Evolutionary conservation across 2,797 vertebrate species (phyloP).

Genomic region (Lophius americanus): DNA sequence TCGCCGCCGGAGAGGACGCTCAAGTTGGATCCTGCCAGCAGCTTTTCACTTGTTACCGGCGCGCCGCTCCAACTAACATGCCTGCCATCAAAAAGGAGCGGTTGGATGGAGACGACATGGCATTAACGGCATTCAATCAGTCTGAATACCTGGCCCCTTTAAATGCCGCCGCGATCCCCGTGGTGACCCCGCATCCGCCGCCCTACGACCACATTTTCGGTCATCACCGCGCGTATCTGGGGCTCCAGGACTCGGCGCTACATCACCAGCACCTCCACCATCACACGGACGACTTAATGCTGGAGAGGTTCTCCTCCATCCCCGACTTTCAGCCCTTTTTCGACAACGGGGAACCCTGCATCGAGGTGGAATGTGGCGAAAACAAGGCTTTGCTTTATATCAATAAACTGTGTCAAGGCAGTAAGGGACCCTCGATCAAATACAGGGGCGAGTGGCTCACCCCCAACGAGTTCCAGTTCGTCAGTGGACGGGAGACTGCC

Average conservation of each 20-base stretch:
- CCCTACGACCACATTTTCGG: conserved; percentile 90
- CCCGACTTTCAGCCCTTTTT: conserved; percentile 97
- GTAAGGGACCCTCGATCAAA: conserved; percentile 97
- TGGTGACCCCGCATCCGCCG: conserved; percentile 91
- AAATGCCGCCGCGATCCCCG: conserved; percentile 88
- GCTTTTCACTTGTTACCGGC: conserved; percentile 81
- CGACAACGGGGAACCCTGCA: conserved; percentile 95
- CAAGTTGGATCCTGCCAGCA: conserved; percentile 79
- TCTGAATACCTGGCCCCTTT: conserved; percentile 93
- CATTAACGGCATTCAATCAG: conserved; percentile 91
- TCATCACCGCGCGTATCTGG: conserved; percentile 90
- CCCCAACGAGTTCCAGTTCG: conserved; percentile 99
- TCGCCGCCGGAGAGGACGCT: conserved; percentile 75
- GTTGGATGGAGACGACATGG: conserved; percentile 93
- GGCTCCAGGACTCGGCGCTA: conserved; percentile 85
- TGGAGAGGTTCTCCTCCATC: conserved; percentile 92
- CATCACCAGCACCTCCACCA: conserved; percentile 88
- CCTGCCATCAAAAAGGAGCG: conserved; percentile 97
- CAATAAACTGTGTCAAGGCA: conserved; percentile 96
- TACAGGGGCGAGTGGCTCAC: conserved; percentile 98
- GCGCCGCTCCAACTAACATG: conserved; percentile 85
- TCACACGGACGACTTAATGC: conserved; percentile 90
- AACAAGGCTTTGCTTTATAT: conserved; percentile 98
- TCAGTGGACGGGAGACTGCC: conserved; percentile 97
- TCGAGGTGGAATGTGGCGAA: conserved; percentile 98